Evolutionary conservation across 2,888 invertebrate genomes (phyloP).

Genomic region (Cheilosia grossa): DNA sequence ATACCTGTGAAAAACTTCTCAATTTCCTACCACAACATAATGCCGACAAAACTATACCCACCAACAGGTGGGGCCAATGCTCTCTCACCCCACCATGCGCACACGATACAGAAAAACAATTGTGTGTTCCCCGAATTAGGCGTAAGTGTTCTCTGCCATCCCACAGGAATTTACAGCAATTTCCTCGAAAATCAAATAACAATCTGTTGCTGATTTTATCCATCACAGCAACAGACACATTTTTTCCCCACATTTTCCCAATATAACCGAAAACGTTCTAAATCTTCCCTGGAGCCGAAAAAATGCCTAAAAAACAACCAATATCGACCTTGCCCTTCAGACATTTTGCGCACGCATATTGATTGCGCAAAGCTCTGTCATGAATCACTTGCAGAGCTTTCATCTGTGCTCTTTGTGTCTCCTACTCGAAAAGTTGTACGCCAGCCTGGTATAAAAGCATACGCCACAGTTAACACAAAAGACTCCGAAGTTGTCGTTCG

Average conservation of each 20-base stretch:
- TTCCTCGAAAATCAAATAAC: background rate
- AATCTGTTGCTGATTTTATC: constrained; percentile 62
- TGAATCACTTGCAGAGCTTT: constrained; percentile 55
- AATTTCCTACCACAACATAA: constrained; percentile 55
- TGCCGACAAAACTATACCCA: constrained; percentile 38
- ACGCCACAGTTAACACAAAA: constrained; percentile 29
- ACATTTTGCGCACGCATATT: constrained; percentile 74
- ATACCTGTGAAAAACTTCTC: background rate
- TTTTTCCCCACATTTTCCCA: constrained; percentile 5
- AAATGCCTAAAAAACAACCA: constrained; percentile 16
- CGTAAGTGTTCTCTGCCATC: constrained; percentile 5
- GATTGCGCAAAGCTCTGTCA: constrained; percentile 65
- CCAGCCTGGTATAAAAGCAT: constrained; percentile 57
- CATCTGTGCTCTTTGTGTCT: constrained; percentile 11
- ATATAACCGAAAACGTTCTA: constrained; percentile 12
- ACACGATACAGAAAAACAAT: background rate
- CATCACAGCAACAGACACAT: constrained; percentile 1
- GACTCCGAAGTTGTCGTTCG: constrained; percentile 48
- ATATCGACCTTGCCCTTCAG: constrained; percentile 75
- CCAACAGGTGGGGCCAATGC: constrained; percentile 71
- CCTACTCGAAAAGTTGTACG: constrained; percentile 36
- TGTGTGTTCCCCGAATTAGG: background rate
- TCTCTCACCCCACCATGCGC: constrained; percentile 37
- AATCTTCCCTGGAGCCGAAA: constrained; percentile 15
- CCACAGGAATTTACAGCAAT: background rate